Evolutionary conservation across 2,113 vertebrate genomes (phyloP), one percentile per base, ranked within the genome.

Genomic region (Cervus canadensis): DNA sequence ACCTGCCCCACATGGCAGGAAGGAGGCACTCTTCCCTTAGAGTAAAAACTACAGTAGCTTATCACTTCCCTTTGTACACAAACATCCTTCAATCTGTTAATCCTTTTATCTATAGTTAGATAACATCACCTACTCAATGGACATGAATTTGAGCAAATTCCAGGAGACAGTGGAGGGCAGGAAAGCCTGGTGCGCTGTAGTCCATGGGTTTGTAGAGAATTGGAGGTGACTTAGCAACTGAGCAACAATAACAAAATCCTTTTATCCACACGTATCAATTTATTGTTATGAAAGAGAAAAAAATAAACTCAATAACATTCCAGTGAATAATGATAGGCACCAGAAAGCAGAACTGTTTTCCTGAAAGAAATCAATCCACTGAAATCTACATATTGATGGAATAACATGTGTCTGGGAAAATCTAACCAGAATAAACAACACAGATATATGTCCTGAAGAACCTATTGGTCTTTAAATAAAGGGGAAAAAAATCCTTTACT

Each of bases 101-200:
- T 23, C 67, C 36, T 40, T 23, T 74, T 13, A 40, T 74, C 6
- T 5, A 13, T 74, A 21, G 64, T 23, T 40, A 71, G 64, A 23
- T 36, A 36, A 10, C 64, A 71, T 74, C 36, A 13, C 19, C 1
- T 0, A 40, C 36, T 74, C 67, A 74, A 13, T 25, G 67, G 10
- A 74, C 10, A 40, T 23, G 67, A 13, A 40, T 74, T 25, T 40
- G 67, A 40, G 36, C 67, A 74, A 74, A 74, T 74, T 74, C 11
- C 0, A 0, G 67, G 67, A 74, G 36, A 40, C 19, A 3, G 19
- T 6, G 36, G 36, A 74, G 19, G 36, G 23, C 0, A 56, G 21
- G 67, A 74, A 40, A 74, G 36, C 36, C n/a, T 74, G 67, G 67
- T 1, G 36, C 23, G 10, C 67, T 25, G 2, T 40, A 74, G 67